Evolutionary conservation across 2,797 vertebrate genomes (phyloP).

Genomic region (Coranthus polyacanthus): DNA sequence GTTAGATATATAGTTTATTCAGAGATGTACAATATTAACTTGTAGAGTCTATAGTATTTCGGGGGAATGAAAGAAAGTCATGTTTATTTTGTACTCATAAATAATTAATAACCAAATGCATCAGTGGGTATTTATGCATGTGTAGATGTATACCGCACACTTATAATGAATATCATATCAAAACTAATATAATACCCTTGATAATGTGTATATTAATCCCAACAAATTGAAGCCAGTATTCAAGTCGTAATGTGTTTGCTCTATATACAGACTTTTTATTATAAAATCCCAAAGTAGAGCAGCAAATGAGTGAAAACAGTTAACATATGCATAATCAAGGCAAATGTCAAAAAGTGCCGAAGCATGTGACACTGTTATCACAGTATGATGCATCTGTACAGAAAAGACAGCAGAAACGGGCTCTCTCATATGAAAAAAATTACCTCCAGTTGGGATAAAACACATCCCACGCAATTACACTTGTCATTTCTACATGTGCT

Average conservation of each 20-base stretch:
- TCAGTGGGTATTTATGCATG: slow-evolving; percentile 6
- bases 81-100: slow-evolving; percentile 27
- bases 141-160: not conserved
- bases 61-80: slow-evolving; percentile 6
- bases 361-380: slow-evolving; percentile 56
- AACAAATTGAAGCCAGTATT: not conserved
- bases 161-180: slow-evolving; percentile 2
- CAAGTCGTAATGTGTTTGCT: slow-evolving; percentile 2
- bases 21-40: slow-evolving; percentile 30
- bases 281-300: slow-evolving; percentile 12
- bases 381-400: slow-evolving; percentile 53
- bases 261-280: slow-evolving; percentile 8
- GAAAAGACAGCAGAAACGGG: slow-evolving; percentile 36
- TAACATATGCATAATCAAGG: slow-evolving; percentile 66
- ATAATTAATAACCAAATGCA: slow-evolving; percentile 1
- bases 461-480: slow-evolving; percentile 51
- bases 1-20: slow-evolving; percentile 31
- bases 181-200: not conserved
- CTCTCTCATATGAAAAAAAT: slow-evolving; percentile 26
- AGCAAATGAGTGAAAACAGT: slow-evolving; percentile 44
- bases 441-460: slow-evolving; percentile 31
- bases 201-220: not conserved
- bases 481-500: slow-evolving; percentile 40
- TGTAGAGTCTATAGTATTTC: slow-evolving; percentile 10
- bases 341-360: slow-evolving; percentile 62